Base-by-base conservation (phyloP, 2,797 vertebrate genomes). In the Rhinogobio ventralis region DNA sequence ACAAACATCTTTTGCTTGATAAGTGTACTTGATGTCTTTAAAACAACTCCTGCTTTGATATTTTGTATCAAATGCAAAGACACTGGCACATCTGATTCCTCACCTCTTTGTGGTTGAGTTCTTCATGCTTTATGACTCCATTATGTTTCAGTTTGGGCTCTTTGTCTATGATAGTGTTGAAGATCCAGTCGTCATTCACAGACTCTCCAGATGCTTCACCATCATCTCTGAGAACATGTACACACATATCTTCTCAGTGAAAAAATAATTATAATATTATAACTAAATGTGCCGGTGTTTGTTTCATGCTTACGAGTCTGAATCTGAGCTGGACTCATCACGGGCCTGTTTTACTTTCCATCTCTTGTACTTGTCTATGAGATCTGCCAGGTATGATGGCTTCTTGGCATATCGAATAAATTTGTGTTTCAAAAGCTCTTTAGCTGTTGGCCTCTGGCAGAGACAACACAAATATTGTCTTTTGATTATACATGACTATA, bases 361-460 rank as follows among this genome's bases (percentile, higher is more conserved):
- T 62, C 95, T 92, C 94, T 96, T 97, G 93, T 97, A 96, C 87
- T 95, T 92, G 83, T 97, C 97, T 46, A 97, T 95, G 87, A 97
- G 95, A 90, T 97, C 96, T 0, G 95, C 95, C 92, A 97, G 87
- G 90, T 96, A 97, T 20, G 96, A 97, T 0, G 95, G 96, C 87
- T 96, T 97, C 94, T 97, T 97, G 60, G 96, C 94, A 1, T 96
- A 94, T 76, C 96, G 95, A 67, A 96, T 96, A 81, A 97, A 96
- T 90, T 96, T 97, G 93, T 97, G 97, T 93, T 96, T 97, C 88
- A 97, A 86, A 55, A 97, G 92, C 86, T 97, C 96, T 92, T 96
- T 97, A 87, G 96, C 96, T 1, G 95, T 95, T 67, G 96, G 97
- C 92, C 96, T 96, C 96, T 97, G 53, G 36, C 1, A 33, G 20